Base-by-base conservation (phyloP, 2,888 invertebrate genomes). In the Epistrophella euchroma region DNA sequence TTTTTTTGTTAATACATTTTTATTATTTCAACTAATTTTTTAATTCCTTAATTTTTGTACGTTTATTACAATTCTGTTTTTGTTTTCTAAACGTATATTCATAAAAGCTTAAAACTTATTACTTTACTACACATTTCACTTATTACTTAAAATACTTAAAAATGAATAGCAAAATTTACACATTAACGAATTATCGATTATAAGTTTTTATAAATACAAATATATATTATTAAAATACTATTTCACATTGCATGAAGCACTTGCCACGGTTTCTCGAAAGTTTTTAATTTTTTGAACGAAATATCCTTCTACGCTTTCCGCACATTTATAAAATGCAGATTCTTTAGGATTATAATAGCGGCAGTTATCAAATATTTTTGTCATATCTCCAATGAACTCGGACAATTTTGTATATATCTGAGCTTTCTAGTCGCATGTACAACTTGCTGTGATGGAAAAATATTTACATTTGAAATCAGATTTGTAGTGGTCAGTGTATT, bases 301-400 rank as follows among this genome's bases (percentile, higher is more conserved):
- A 93, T 96, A 98, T 83, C 97, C 96, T 93, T 99, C 99, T 88
- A 99, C 94, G 73, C 97, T 96, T 92, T 98, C 98, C 25, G 99
- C 99, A 93, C 98, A 98, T 91, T 98, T 97, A 93, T 97, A 98
- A 93, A 98, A 98, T 86, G 97, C 97, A 19, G 98, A 98, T 92
- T 98, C 98, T 91, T 97, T 96, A 81, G 98, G 97, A 93, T 99
- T 99, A 93, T 98, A 99, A 92, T 98, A 97, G 88, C 99, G 96
- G 94, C 99, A 99, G 93, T 99, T 99, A 93, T 99, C 98, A 93
- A 99, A 99, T 91, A 99, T 98, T 93, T 98, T 98, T 88, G 98
- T 98, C 96, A 99, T 97, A 92, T 99, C 99, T 91, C 97, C 97
- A 91, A 98, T 97, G 93, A 99, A 98, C 91, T 99, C 98, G 92